phyloP scores from a whole-genome alignment of 1,140 invertebrate genomes.

The Macrobrachium rosenbergii region DNA sequence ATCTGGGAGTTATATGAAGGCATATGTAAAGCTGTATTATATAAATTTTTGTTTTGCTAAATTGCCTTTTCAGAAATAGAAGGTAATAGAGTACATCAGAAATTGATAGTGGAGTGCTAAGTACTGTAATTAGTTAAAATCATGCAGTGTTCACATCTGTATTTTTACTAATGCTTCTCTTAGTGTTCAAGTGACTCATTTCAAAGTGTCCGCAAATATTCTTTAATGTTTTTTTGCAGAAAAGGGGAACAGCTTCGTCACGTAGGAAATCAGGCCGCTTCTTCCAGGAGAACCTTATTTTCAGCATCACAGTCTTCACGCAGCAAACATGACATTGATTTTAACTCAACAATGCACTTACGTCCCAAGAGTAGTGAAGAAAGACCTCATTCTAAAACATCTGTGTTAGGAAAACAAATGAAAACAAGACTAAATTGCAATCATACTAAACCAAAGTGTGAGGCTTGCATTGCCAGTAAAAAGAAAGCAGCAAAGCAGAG shows the following conservation, averaged over 20 bases:
- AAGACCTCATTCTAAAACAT: slow-evolving; percentile 41
- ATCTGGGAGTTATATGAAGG: too few relatives aligned
- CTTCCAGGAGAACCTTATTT: neutral
- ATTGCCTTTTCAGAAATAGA: too few relatives aligned
- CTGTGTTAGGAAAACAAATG: slow-evolving; percentile 25
- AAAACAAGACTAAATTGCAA: slow-evolving; percentile 42
- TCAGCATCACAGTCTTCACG: neutral
- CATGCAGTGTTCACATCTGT: too few relatives aligned
- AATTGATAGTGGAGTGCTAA: too few relatives aligned
- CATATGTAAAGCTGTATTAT: too few relatives aligned
- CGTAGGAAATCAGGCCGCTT: neutral
- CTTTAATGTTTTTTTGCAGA: slow-evolving; percentile 18
- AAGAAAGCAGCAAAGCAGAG: slow-evolving; percentile 1
- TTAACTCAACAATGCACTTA: neutral
- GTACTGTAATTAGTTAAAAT: too few relatives aligned
- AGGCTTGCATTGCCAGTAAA: slow-evolving; percentile 14
- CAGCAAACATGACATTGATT: neutral
- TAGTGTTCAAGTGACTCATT: too few relatives aligned
- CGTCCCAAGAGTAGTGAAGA: neutral
- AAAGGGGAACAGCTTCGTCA: slow-evolving; percentile 19
- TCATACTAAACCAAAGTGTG: slow-evolving; percentile 43
- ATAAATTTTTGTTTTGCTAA: too few relatives aligned
- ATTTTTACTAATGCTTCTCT: too few relatives aligned
- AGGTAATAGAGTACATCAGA: too few relatives aligned
- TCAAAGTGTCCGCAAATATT: neutral